Conservation (phyloP, 2,888 invertebrate species). For the Amblyjoppa fuscipennis region DNA sequence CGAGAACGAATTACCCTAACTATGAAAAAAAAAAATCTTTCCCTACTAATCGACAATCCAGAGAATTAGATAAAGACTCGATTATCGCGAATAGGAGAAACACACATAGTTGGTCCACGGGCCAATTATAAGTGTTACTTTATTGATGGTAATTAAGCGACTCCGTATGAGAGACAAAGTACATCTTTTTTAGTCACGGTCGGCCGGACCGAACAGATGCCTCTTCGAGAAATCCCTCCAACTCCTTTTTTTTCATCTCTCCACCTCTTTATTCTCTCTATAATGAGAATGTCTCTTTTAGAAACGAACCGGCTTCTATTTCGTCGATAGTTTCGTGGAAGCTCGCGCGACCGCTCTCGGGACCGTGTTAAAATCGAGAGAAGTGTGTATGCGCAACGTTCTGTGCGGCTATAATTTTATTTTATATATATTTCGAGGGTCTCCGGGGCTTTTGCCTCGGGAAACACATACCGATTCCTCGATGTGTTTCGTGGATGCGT, state of each 20-base stretch:
- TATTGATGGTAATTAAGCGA: conserved; percentile 64
- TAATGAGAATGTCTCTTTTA: conserved; percentile 69
- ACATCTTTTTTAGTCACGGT: conserved; percentile 59
- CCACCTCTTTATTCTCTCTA: conserved; percentile 43
- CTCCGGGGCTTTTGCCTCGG: conserved; percentile 18
- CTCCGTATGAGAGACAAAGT: conserved; percentile 42
- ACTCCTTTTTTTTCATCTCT: conserved; percentile 39
- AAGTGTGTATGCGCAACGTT: conserved; percentile 39
- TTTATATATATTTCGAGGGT: conserved; percentile 31
- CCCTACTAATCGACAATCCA: too few relatives aligned
- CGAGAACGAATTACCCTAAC: too few relatives aligned
- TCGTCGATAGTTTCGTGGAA: conserved; percentile 65
- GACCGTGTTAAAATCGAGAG: conserved; percentile 25
- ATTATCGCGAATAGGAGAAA: not conserved
- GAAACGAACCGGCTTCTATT: conserved; percentile 59
- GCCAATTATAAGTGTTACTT: conserved; percentile 68
- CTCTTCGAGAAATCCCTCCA: conserved; percentile 53
- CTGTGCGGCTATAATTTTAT: conserved; percentile 45
- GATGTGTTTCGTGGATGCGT: conserved; percentile 57
- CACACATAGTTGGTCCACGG: conserved; percentile 24
- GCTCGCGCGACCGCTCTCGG: conserved; percentile 47
- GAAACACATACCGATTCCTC: conserved; percentile 48
- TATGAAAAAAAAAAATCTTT: too few relatives aligned
- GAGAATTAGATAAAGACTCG: too few relatives aligned
- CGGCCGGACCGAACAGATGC: conserved; percentile 46